A percentile compares a stretch with the other conserved stretches of the same genome.
phyloP scores from a whole-genome alignment of 2,797 vertebrate species.

The Rhinella marina region DNA sequence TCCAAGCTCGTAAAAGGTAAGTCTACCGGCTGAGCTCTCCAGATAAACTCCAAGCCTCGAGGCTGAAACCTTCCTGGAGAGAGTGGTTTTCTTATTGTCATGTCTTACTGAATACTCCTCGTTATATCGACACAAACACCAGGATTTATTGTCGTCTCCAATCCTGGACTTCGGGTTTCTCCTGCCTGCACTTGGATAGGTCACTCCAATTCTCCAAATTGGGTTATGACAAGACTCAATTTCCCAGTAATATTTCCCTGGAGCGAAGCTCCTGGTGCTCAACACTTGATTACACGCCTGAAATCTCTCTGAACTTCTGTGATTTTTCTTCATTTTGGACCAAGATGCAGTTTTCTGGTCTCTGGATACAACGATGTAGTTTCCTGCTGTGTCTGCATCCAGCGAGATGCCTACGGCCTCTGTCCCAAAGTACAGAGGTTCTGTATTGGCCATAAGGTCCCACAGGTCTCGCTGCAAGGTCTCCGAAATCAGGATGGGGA shows the following conservation, averaged over 20 bases:
- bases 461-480: neutral
- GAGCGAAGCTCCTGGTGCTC: neutral
- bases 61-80: neutral
- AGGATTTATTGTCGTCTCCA: neutral
- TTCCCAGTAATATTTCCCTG: conserved; percentile 12
- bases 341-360: neutral
- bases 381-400: neutral
- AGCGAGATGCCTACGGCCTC: neutral
- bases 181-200: neutral
- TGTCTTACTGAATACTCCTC: neutral
- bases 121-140: neutral
- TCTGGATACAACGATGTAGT: neutral
- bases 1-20: conserved; percentile 1
- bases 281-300: neutral
- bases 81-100: neutral
- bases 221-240: neutral
- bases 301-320: neutral
- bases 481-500: neutral
- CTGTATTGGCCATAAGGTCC: neutral
- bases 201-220: neutral
- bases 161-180: neutral
- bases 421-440: neutral
- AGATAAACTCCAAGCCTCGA: neutral
- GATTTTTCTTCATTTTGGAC: neutral
- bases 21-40: neutral